A percentile compares a stretch with the other conserved stretches of the same genome.
Conservation (phyloP, 2,888 invertebrate genomes). For the Dusona sp. region DNA sequence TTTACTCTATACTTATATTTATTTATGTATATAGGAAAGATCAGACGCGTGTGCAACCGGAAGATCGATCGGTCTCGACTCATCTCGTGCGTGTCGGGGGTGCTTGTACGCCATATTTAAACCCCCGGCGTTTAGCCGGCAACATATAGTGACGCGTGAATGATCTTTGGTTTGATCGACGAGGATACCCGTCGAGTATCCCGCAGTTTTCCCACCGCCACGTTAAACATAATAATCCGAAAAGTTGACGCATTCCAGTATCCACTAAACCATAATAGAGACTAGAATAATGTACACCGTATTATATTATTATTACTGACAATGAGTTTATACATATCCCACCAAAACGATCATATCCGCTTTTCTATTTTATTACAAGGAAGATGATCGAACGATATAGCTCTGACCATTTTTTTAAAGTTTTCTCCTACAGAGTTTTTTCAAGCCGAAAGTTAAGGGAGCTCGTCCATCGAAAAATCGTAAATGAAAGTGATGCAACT, state of each 20-base stretch:
- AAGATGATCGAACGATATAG: constrained; percentile 40
- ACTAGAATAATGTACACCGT: constrained; percentile 36
- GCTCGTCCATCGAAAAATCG: neutral
- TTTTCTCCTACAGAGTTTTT: constrained; percentile 2
- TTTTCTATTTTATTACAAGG: constrained; percentile 28
- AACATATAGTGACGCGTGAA: constrained; percentile 68
- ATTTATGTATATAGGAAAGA: constrained; percentile 14
- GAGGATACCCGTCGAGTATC: constrained; percentile 64
- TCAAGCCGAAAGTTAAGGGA: neutral
- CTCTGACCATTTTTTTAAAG: neutral
- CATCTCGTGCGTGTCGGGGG: constrained; percentile 63
- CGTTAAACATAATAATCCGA: constrained; percentile 50
- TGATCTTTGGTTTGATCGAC: constrained; percentile 67
- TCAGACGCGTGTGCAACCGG: constrained; percentile 54
- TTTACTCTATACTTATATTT: neutral
- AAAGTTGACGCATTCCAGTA: constrained; percentile 56
- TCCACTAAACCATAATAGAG: constrained; percentile 38
- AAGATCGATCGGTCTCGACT: constrained; percentile 67
- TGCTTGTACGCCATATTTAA: constrained; percentile 63
- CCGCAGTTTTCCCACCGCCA: constrained; percentile 68
- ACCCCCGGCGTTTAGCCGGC: constrained; percentile 62
- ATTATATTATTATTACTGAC: constrained; percentile 50
- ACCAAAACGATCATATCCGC: constrained; percentile 3
- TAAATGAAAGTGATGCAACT: neutral
- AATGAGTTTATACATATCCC: constrained; percentile 4